Conservation (phyloP, 2,888 invertebrate genomes). For the Hydroisotoma schaefferi region DNA sequence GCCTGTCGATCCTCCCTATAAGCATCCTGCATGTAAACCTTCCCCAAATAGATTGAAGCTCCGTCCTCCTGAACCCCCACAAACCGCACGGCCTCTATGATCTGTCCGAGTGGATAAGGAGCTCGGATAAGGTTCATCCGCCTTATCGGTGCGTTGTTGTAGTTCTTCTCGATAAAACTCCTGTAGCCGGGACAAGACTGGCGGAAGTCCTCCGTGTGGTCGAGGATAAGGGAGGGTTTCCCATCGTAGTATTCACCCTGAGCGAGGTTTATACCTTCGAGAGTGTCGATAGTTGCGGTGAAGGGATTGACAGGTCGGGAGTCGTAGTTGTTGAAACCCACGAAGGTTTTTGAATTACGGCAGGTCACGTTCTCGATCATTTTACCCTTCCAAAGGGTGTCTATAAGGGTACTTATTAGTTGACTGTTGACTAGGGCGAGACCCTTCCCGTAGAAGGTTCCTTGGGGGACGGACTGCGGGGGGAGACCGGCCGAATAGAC, state of each 20-base stretch:
- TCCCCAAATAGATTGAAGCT: conserved; percentile 10
- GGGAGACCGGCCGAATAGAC: background rate
- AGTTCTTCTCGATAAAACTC: background rate
- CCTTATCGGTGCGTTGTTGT: background rate
- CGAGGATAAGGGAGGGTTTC: background rate
- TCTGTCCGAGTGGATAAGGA: background rate
- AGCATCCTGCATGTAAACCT: background rate
- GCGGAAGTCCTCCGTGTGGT: conserved; percentile 2
- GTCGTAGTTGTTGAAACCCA: background rate
- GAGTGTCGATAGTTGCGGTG: background rate
- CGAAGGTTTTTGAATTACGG: background rate
- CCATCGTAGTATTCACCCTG: background rate
- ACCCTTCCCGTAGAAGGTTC: conserved; percentile 1
- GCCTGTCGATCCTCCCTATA: conserved; percentile 8
- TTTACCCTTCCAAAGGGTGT: conserved; percentile 2
- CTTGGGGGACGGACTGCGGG: background rate
- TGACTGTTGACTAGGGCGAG: background rate
- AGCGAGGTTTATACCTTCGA: background rate
- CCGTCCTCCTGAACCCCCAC: conserved; percentile 13
- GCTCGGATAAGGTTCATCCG: background rate
- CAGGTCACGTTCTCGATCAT: background rate
- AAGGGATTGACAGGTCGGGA: background rate
- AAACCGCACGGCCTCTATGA: conserved; percentile 1
- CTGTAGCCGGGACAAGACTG: background rate
- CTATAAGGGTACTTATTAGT: background rate